Evolutionary conservation across 2,888 invertebrate genomes (phyloP).

Genomic region (Eilema sororculum): DNA sequence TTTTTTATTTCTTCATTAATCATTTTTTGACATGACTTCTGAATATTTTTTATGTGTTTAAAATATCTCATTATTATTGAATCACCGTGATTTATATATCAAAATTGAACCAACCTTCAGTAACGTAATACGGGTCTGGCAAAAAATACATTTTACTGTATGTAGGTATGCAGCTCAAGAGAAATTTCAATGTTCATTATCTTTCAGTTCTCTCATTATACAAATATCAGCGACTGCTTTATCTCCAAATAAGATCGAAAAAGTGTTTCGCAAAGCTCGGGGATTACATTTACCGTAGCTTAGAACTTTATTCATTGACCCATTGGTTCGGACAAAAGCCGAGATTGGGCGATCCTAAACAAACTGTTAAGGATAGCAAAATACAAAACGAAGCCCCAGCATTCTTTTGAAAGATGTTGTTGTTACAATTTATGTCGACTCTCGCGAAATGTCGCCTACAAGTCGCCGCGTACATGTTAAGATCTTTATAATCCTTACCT

Average conservation of each 20-base stretch:
- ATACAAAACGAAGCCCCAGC: conserved; percentile 44
- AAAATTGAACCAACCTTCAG: no score
- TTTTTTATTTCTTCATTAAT: neutral
- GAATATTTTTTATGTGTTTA: no score
- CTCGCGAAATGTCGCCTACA: conserved; percentile 33
- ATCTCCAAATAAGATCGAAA: conserved; percentile 34
- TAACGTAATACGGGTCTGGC: no score
- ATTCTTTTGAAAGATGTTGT: conserved; percentile 53
- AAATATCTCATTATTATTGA: no score
- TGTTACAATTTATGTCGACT: conserved; percentile 35
- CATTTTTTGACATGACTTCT: no score
- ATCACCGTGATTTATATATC: no score
- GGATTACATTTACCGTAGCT: conserved; percentile 38
- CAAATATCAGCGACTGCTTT: conserved; percentile 25
- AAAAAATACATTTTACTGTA: neutral
- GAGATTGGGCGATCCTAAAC: conserved; percentile 56
- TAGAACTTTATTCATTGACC: conserved; percentile 51
- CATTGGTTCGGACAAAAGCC: conserved; percentile 45
- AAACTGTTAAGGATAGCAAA: conserved; percentile 51
- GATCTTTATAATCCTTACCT: conserved; percentile 13
- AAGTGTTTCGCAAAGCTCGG: conserved; percentile 31
- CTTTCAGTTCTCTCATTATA: conserved; percentile 1
- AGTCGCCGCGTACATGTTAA: conserved; percentile 39
- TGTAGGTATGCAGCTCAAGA: neutral
- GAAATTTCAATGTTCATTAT: conserved; percentile 1